Percentiles rank a stretch among this genome's conserved stretches.
phyloP scores from a whole-genome alignment of 1,140 invertebrate species.

The Battus philenor region DNA sequence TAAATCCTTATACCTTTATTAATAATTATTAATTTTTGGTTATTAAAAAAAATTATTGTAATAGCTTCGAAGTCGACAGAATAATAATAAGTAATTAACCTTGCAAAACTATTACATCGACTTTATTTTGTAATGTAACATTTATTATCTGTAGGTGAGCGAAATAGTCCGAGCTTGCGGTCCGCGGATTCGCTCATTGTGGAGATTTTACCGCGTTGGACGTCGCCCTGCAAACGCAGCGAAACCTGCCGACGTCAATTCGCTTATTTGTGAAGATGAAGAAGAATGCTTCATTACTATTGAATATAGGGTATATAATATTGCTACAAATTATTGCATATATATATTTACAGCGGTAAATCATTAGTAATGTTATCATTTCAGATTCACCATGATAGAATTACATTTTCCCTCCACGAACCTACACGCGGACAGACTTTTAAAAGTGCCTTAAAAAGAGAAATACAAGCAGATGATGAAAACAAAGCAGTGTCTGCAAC shows the following conservation, averaged over 20 bases:
- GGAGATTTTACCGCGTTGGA: slow-evolving; percentile 54
- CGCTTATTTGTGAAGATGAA: slow-evolving; percentile 62
- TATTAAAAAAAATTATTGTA: too few species aligned
- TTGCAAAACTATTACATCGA: too few species aligned
- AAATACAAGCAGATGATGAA: slow-evolving; percentile 31
- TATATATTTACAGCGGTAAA: too few species aligned
- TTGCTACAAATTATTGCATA: too few species aligned
- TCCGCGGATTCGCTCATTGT: slow-evolving; percentile 53
- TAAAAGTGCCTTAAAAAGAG: slow-evolving; percentile 61
- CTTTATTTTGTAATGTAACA: too few species aligned
- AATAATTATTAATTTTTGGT: too few species aligned
- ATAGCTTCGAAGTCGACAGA: too few species aligned
- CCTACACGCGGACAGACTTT: slow-evolving; percentile 60
- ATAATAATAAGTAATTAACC: too few species aligned
- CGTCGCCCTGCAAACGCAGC: slow-evolving; percentile 36
- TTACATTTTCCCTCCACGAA: slow-evolving; percentile 63
- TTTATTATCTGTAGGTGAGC: slow-evolving; percentile 51
- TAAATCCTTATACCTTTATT: too few species aligned
- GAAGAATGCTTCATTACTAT: slow-evolving; percentile 58
- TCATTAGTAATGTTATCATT: neutral
- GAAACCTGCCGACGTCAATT: slow-evolving; percentile 65
- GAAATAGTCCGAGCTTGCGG: slow-evolving; percentile 57
- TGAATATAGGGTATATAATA: slow-evolving; percentile 48
- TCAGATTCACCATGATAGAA: slow-evolving; percentile 66
- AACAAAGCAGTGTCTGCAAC: slow-evolving; percentile 23